These are phyloP conservation scores for Megalonaias nervosa DNA, from an alignment of 1,140 invertebrate genomes.

Conservation along the genomic window DNA sequence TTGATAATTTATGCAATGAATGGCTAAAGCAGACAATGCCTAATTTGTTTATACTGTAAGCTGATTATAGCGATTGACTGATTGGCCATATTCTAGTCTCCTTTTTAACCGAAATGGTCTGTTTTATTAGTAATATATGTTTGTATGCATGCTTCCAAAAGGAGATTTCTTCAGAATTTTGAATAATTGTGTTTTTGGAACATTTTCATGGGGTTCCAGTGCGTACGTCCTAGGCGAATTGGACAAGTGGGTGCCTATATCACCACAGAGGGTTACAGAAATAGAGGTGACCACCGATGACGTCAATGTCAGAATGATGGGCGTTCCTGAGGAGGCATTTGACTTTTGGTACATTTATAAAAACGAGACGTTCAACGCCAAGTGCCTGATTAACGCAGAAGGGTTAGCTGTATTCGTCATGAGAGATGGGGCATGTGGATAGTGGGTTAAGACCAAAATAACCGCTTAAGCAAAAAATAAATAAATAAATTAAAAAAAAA, in stretches of 20 bases:
- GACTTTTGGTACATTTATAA: slow-evolving; percentile 33
- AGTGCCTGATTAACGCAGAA: slow-evolving; percentile 6
- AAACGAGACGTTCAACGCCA: slow-evolving; percentile 11
- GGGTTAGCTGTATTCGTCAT: slow-evolving; percentile 20
- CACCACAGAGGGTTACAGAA: slow-evolving; percentile 27
- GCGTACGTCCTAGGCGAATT: slow-evolving; percentile 30
- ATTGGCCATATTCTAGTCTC: not conserved
- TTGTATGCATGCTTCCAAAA: not conserved
- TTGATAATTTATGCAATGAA: not conserved
- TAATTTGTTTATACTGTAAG: not conserved
- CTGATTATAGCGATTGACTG: not conserved
- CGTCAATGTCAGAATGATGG: slow-evolving; percentile 17
- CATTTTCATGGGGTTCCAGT: not conserved
- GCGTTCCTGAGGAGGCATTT: slow-evolving; percentile 26
- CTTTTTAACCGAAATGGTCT: not conserved
- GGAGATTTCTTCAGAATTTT: not conserved
- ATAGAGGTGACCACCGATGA: slow-evolving; percentile 17
- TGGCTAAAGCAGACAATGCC: not conserved
- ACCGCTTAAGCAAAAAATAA: no score
- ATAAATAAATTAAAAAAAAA: no score
- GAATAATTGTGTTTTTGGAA: not conserved
- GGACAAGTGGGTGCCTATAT: slow-evolving; percentile 40
- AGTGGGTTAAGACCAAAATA: no score
- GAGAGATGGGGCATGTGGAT: no score
- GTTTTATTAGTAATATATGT: not conserved